phyloP scores from a whole-genome alignment of 2,113 vertebrate species.

The Alces alces region DNA sequence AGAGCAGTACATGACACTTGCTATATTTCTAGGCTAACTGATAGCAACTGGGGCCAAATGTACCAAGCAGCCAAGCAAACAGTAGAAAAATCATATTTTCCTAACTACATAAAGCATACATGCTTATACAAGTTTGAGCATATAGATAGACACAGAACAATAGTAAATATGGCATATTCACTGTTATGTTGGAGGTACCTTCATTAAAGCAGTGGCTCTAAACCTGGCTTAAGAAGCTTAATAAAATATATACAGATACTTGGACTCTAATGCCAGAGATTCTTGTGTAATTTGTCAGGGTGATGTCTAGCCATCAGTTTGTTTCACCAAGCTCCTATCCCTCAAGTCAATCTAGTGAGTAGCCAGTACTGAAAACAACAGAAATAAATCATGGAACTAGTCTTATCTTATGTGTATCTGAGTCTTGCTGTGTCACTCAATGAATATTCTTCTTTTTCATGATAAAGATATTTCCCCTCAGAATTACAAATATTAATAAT shows the following conservation, averaged over 20 bases:
- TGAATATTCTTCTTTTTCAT: not conserved
- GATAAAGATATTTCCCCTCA: not conserved
- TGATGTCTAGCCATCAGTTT: not conserved
- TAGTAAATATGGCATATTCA: not conserved
- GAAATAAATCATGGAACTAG: not conserved
- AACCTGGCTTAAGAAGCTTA: not conserved
- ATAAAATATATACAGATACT: not conserved
- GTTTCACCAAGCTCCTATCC: not conserved
- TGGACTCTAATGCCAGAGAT: not conserved
- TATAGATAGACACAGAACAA: not conserved
- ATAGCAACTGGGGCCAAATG: not conserved
- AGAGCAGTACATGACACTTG: conserved; percentile 50
- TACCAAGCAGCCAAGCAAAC: not conserved
- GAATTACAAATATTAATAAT: not conserved
- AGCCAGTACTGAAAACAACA: not conserved
- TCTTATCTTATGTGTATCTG: not conserved
- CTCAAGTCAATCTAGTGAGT: not conserved
- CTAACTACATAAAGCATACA: not conserved
- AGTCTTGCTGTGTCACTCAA: not conserved
- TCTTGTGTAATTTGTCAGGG: not conserved
- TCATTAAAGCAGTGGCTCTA: not conserved
- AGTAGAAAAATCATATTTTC: not conserved
- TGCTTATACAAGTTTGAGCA: not conserved
- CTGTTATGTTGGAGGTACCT: not conserved
- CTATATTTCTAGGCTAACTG: conserved; percentile 34